Base-by-base conservation (phyloP, 1,140 invertebrate species). In the Microplitis mediator region DNA sequence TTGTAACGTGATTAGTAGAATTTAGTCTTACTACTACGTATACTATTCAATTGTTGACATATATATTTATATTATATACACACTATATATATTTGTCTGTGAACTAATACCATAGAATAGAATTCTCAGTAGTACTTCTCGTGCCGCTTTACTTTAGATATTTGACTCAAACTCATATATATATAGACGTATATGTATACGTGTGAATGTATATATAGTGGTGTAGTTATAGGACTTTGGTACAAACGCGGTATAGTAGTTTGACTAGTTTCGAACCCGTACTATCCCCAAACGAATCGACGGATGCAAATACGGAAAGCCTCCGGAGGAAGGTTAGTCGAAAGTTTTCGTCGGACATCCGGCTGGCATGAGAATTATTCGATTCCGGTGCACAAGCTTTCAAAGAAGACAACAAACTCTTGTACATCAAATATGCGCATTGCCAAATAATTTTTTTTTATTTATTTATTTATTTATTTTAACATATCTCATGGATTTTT, bases 301-400 rank as follows among this genome's bases (percentile, higher is more conserved):
- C 69, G 69, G 62, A 71, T 71, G 69, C 61, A 71, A 71, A 71
- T 71, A 63, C 51, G 62, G 62, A 64, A 71, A 71, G 61, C 61
- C 34, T 51, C 51, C 16, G 60, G 50, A 64, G 61, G 50, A 61
- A 51, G 69, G 61, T 58, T 64, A 31, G 69, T 65, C 45, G 62
- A 71, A 71, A 71, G 61, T 71, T 71, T 71, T 64, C 45, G 62
- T 45, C 69, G 62, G 69, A 71, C 69, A 54, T 71, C 69, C 69
- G 69, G 31, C 69, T 71, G 61, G 61, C 61, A 64, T 45, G 60
- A 50, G 58, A 71, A 71, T 71, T 71, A 71, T 62, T 71, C 45
- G 69, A 71, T 71, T 63, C 58, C 50, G 60, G 60, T 39, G 14
- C 63, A 64, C 34, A 64, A 64, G 32, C 62, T 32, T 64, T 64